Evolutionary conservation across 2,797 vertebrate genomes (phyloP).

Genomic region (Sitta carolinensis): DNA sequence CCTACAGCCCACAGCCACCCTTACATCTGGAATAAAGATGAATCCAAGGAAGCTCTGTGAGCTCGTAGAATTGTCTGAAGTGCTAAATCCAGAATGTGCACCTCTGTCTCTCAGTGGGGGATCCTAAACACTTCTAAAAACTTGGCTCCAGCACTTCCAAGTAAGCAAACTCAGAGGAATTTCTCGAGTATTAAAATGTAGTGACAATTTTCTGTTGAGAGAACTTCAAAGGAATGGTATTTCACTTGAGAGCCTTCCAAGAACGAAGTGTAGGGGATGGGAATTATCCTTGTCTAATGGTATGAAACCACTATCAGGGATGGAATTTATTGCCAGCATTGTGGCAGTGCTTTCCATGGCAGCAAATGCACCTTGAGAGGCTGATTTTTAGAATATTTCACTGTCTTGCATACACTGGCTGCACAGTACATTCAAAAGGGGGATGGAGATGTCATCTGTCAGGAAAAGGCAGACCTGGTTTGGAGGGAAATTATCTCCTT

Average conservation of each 20-base stretch:
- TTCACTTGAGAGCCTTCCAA: conserved; percentile 48
- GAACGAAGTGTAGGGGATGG: conserved; percentile 14
- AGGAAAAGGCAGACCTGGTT: neutral
- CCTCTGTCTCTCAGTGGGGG: neutral
- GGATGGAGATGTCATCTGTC: neutral
- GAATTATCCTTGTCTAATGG: conserved; percentile 37
- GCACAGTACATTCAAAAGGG: neutral
- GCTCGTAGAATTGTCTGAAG: neutral
- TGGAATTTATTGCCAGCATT: conserved; percentile 2
- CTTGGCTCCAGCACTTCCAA: neutral
- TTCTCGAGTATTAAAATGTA: neutral
- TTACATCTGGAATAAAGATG: neutral
- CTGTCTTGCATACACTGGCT: neutral
- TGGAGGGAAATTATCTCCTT: neutral
- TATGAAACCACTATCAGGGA: neutral
- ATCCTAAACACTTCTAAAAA: neutral
- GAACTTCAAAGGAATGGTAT: neutral
- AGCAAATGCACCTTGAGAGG: neutral
- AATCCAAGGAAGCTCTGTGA: neutral
- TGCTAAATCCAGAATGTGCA: neutral
- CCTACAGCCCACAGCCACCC: neutral
- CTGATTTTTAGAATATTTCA: neutral
- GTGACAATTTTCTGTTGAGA: neutral
- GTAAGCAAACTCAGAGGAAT: neutral
- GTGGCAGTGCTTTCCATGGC: neutral